phyloP scores from a whole-genome alignment of 92 coral and sea anemone genomes.

The Bergia sp. region DNA sequence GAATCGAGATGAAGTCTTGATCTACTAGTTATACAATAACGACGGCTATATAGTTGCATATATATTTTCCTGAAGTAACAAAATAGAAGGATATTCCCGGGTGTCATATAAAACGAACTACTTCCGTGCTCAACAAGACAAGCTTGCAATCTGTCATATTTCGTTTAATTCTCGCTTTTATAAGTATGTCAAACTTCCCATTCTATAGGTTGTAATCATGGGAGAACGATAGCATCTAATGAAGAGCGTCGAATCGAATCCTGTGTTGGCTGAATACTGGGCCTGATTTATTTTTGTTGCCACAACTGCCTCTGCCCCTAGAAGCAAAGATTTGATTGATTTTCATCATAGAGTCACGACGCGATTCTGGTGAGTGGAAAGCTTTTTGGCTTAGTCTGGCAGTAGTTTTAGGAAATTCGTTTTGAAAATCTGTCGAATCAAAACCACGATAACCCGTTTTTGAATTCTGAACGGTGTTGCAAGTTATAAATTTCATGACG shows the following conservation, averaged over 20 bases:
- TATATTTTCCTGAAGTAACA: not conserved
- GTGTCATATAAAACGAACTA: slow-evolving; percentile 6
- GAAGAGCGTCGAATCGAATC: not conserved
- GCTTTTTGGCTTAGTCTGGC: not conserved
- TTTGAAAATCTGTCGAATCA: not conserved
- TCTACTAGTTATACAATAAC: not conserved
- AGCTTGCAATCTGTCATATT: not conserved
- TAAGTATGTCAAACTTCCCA: not conserved
- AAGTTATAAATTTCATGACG: not conserved
- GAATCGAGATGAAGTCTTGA: too few species aligned
- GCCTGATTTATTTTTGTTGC: not conserved
- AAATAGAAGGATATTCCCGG: not conserved
- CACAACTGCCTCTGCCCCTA: not conserved
- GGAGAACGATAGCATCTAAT: slow-evolving; percentile 10
- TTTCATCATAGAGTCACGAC: slow-evolving; percentile 26
- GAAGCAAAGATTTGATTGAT: not conserved
- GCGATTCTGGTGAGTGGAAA: slow-evolving; percentile 30
- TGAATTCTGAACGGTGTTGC: not conserved
- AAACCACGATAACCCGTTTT: not conserved
- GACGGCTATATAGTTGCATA: not conserved
- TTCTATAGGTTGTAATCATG: slow-evolving; percentile 31
- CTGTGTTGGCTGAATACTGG: slow-evolving; percentile 7
- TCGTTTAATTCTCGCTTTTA: not conserved
- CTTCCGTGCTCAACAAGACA: slow-evolving; percentile 26
- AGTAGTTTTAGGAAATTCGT: not conserved